Evolutionary conservation across 2,888 invertebrate species (phyloP).

Genomic region (Apamea sordens): DNA sequence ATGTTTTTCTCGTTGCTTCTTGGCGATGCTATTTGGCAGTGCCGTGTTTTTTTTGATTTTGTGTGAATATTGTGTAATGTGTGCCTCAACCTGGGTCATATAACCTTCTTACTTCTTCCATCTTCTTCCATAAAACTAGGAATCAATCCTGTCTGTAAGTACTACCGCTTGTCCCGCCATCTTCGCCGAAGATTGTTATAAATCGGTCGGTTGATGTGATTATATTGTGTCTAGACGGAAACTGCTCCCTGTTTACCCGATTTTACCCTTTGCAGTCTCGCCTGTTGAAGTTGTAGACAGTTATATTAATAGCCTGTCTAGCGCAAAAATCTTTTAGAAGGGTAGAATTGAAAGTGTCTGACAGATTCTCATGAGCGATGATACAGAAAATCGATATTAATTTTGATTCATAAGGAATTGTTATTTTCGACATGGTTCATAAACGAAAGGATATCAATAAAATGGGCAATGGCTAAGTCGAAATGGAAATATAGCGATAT

Average conservation of each 20-base stretch:
- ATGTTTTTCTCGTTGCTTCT: not conserved
- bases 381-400: not conserved
- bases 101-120: not conserved
- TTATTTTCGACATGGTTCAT: not conserved
- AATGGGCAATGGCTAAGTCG: too few relatives aligned
- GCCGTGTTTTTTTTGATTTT: not conserved
- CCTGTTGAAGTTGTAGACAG: not conserved
- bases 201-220: constrained; percentile 11
- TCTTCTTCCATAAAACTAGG: not conserved
- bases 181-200: not conserved
- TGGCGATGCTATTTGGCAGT: not conserved
- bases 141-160: not conserved
- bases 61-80: not conserved
- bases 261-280: constrained; percentile 12
- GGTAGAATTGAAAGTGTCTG: not conserved
- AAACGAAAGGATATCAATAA: not conserved
- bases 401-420: not conserved
- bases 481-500: not conserved
- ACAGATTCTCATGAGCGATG: not conserved
- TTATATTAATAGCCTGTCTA: not conserved
- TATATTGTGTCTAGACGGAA: constrained; percentile 44
- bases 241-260: not conserved
- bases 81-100: not conserved
- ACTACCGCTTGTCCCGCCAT: not conserved
- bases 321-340: not conserved